A percentile compares a stretch with the other conserved stretches of the same genome.
phyloP scores from a whole-genome alignment of 2,888 invertebrate species.

The Chalcosyrphus nemorum region DNA sequence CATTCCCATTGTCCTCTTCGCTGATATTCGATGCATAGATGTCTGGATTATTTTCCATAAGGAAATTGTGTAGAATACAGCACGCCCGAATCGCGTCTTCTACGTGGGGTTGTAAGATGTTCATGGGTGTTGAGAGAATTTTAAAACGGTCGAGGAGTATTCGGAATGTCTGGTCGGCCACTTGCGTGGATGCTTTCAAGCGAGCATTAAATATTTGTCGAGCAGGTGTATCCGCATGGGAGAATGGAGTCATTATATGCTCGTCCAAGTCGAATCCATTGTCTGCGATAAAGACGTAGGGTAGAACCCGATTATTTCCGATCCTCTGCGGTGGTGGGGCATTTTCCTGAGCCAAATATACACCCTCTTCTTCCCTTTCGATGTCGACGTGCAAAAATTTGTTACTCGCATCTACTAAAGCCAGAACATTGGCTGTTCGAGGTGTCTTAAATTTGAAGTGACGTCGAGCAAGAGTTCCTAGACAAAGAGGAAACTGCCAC shows the following conservation, averaged over 20 bases:
- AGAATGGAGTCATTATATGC: constrained; percentile 69
- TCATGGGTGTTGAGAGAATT: constrained; percentile 33
- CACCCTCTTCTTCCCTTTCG: constrained; percentile 51
- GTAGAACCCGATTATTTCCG: constrained; percentile 60
- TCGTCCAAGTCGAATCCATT: constrained; percentile 63
- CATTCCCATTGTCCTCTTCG: not conserved
- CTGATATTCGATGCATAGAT: constrained; percentile 12
- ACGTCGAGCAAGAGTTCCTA: constrained; percentile 65
- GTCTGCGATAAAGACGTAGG: constrained; percentile 70
- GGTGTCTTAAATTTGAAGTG: constrained; percentile 60
- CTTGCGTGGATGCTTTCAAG: constrained; percentile 27
- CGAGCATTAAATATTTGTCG: constrained; percentile 46
- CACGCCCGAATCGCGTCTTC: constrained; percentile 62
- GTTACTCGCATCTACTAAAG: constrained; percentile 63
- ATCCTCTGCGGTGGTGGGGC: constrained; percentile 58
- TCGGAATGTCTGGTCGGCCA: constrained; percentile 58
- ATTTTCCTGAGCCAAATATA: constrained; percentile 47
- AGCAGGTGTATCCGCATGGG: constrained; percentile 24
- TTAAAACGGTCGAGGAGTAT: constrained; percentile 49
- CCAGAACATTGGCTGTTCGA: constrained; percentile 50
- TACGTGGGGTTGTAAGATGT: constrained; percentile 30
- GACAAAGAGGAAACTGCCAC: constrained; percentile 68
- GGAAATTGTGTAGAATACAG: constrained; percentile 65
- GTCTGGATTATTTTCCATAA: constrained; percentile 55
- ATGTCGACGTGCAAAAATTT: constrained; percentile 70